phyloP scores from a whole-genome alignment of 2,888 invertebrate species.

The Acronicta leporina region DNA sequence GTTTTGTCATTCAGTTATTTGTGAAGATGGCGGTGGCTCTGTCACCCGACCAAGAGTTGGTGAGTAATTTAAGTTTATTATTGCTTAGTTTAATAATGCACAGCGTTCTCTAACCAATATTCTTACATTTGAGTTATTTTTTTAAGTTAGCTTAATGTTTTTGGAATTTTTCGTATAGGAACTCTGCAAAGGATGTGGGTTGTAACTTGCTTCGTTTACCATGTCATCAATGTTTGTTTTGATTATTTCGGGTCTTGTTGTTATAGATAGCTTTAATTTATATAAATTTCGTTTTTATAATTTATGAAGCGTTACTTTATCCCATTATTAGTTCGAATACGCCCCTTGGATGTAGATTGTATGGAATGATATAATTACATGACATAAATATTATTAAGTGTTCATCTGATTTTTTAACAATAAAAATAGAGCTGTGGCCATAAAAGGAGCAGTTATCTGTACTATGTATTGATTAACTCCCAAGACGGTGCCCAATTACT shows the following conservation, averaged over 20 bases:
- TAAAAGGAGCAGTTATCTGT: too few species aligned
- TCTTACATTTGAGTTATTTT: neutral
- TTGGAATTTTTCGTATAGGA: conserved; percentile 8
- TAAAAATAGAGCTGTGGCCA: too few species aligned
- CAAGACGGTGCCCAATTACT: too few species aligned
- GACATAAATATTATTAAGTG: too few species aligned
- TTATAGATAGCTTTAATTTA: conserved; percentile 39
- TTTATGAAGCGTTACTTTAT: neutral
- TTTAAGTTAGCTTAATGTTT: conserved; percentile 2
- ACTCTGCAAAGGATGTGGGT: conserved; percentile 51
- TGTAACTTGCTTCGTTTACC: conserved; percentile 75
- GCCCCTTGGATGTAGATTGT: too few species aligned
- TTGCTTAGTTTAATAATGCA: conserved; percentile 5
- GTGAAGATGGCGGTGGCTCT: conserved; percentile 91
- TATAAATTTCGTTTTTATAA: conserved; percentile 10
- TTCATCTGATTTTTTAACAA: too few species aligned
- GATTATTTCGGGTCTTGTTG: conserved; percentile 70
- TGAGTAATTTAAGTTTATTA: conserved; percentile 83
- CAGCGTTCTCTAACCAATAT: conserved; percentile 2
- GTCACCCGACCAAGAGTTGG: conserved; percentile 94
- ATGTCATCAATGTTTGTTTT: conserved; percentile 88
- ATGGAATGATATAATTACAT: too few species aligned
- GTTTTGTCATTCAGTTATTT: conserved; percentile 47
- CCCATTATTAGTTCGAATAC: too few species aligned
- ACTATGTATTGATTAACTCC: too few species aligned